Evolutionary conservation across 2,113 vertebrate genomes (phyloP).

Genomic region (Cryptotis parvus): DNA sequence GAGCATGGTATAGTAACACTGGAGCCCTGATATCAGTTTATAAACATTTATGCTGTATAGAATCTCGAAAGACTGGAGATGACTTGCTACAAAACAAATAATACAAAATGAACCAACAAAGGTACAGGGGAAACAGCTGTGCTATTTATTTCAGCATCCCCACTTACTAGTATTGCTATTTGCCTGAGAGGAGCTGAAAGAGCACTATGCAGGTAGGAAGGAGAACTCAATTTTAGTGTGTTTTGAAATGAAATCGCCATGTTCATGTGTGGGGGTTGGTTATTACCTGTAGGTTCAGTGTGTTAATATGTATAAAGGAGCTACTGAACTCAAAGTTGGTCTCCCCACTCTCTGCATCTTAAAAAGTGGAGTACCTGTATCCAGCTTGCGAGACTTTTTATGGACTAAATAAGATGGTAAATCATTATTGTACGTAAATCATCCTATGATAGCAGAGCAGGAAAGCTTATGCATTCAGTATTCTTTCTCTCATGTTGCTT

Average conservation of each 20-base stretch:
- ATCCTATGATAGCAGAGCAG: too few species aligned
- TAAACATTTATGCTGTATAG: too few species aligned
- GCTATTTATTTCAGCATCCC: background rate
- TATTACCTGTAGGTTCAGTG: background rate
- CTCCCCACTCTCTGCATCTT: background rate
- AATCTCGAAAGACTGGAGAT: background rate
- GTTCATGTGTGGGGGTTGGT: background rate
- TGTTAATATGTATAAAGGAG: background rate
- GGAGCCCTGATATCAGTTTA: too few species aligned
- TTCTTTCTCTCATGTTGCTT: background rate
- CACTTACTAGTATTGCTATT: background rate
- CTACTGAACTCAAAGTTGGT: background rate
- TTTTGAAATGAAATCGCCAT: background rate
- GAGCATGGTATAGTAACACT: too few species aligned
- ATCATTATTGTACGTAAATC: background rate
- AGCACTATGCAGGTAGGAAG: background rate
- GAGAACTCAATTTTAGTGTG: background rate
- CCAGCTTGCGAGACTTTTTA: background rate
- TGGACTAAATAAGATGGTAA: background rate
- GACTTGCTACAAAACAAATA: slow-evolving; percentile 49
- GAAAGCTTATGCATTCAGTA: background rate
- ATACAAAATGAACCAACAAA: slow-evolving; percentile 48
- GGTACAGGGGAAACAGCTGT: slow-evolving; percentile 19
- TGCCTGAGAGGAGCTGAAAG: background rate
- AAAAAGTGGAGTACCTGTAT: background rate